Evolutionary conservation across 2,888 invertebrate species (phyloP), one percentile per base, ranked within the genome.

Genomic region (Cheilosia pagana): DNA sequence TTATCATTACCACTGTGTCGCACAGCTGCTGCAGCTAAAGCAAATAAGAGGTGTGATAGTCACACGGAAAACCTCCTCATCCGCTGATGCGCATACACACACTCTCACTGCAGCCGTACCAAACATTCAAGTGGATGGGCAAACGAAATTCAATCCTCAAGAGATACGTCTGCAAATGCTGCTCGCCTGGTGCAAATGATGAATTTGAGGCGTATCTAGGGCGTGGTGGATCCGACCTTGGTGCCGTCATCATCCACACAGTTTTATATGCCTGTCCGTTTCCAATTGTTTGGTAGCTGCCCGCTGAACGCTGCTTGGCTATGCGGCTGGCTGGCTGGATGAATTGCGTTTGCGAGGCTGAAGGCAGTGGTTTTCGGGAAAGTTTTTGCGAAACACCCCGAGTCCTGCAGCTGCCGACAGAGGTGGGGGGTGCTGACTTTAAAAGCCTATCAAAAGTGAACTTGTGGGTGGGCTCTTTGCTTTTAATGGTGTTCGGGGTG

Each of bases 131-230:
- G 35, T 16, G 39, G 21, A 45, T 57, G 43, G 43, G 31, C 59
- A 59, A 60, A 65, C 10, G 50, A 86, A 86, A 65, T 53, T 62
- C 52, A 81, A 86, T 81, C 76, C 77, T 81, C 76, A 25, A 23
- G 43, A 55, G 45, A 41, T 8, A 16, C 81, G 21, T 77, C 78
- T 76, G 14, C 35, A 14, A 19, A 50, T 81, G 79, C 90, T 91
- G 92, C 35, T 88, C 89, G 89, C 92, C 92, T 92, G 90, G 88
- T 92, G 86, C 63, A 81, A 88, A 88, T 87, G 92, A 91, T 91
- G 91, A 91, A 90, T 91, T 91, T 91, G 91, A 92, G 92, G 92
- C 92, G 92, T 92, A 92, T 92, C 92, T 92, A 91, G 92, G 91
- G 92, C 92, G 92, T 92, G 92, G 92, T 91, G 91, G 90, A 88